Evolutionary conservation across 2,888 invertebrate genomes (phyloP), one percentile per base, ranked within the genome.

Genomic region (Tiliacea aurago): DNA sequence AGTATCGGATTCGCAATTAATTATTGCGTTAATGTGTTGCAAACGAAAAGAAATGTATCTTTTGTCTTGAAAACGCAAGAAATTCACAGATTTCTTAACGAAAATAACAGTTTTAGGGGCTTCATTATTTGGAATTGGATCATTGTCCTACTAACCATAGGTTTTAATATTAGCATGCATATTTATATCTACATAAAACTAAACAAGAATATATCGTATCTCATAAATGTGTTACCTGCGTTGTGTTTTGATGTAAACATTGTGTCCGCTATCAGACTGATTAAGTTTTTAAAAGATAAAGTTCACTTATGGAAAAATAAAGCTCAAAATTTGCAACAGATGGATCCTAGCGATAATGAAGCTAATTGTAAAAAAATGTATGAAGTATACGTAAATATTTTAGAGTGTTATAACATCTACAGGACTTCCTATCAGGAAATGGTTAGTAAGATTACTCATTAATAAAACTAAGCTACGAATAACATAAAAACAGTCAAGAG

Each of bases 281-380:
- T 73, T 13, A 61, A 53, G 0, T 3, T 76, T 9, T 61, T 82
- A 20, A 70, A 59, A 58, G 18, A 69, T 66, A 78, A 78, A 56
- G 37, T 75, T 7, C 18, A 49, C 28, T 20, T 78, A 20, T 83
- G 82, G 79, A 79, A 73, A 51, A 53, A 13, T 71, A 20, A 58
- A 55, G 45, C 33, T 15, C 28, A 53, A 37, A 1, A 45, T 37
- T 28, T 74, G 33, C 49, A 28, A 67, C 18, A 59, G 18, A 20
- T n/a, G 28, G 47, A 55, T 20, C 9, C 13, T 37, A 7, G 4
- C 0, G 45, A n/a, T 7, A 59, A 53, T 11, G 49, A 45, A 59
- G 2, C 7, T 18, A 10, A 20, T 53, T 59, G 67, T 41, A 66
- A 59, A 15, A 53, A 13, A 11, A 76, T 74, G 76, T 76, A 53